phyloP scores from a whole-genome alignment of 2,888 invertebrate genomes.

The Dynastes tityus region DNA sequence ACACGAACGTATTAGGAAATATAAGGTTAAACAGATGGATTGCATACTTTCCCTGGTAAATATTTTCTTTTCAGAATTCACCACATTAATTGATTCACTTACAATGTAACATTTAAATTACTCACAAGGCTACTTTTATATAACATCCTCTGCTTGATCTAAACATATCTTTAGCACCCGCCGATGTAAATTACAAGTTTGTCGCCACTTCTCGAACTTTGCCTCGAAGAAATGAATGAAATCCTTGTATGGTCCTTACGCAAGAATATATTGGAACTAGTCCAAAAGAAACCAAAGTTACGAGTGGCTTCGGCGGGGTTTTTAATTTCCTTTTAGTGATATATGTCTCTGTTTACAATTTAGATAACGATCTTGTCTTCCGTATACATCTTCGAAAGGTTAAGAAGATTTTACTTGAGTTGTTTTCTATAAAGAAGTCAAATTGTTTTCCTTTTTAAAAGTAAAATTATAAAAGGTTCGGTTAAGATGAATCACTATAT shows the following conservation, averaged over 20 bases:
- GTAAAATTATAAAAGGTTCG: no score
- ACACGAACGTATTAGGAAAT: background rate
- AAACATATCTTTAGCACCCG: background rate
- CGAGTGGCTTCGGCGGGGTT: background rate
- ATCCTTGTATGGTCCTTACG: constrained; percentile 22
- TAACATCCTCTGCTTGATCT: background rate
- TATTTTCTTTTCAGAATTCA: no score
- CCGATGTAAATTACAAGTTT: background rate
- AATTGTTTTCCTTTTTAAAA: background rate
- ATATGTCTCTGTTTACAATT: constrained; percentile 21
- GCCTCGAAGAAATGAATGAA: constrained; percentile 20
- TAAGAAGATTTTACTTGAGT: no score
- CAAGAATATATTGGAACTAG: background rate
- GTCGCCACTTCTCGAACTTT: background rate
- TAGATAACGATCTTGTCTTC: background rate
- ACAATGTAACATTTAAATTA: no score
- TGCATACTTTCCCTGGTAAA: background rate
- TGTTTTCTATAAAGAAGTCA: background rate
- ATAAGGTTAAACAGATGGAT: background rate
- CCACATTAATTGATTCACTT: no score
- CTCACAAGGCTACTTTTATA: no score
- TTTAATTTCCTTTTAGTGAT: constrained; percentile 28
- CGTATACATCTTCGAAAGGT: no score
- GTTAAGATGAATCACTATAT: no score
- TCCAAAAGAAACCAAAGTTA: background rate